These are phyloP conservation scores for Himantopus leucocephalus DNA, from an alignment of 2,113 vertebrate species.

Conservation along the genomic window DNA sequence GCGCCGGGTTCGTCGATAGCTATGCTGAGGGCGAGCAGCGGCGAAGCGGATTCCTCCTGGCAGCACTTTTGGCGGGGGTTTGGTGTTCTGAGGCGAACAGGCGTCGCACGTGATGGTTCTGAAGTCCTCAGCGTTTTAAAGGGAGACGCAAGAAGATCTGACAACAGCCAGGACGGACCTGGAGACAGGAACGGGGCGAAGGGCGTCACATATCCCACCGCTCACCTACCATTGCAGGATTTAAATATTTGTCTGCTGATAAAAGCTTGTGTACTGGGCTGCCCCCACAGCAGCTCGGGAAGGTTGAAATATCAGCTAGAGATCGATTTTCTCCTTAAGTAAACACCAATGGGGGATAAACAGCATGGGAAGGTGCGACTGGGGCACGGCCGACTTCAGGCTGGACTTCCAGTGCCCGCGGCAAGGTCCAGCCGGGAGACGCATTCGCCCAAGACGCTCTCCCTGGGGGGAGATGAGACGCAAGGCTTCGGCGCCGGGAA, in stretches of 20 bases:
- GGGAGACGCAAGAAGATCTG: background rate
- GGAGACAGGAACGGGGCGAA: rapidly evolving
- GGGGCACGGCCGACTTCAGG: conserved; percentile 48
- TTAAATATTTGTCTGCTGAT: conserved; percentile 38
- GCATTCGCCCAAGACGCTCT: conserved; percentile 47
- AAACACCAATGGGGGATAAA: conserved; percentile 61
- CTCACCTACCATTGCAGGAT: conserved; percentile 14
- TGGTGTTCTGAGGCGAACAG: background rate
- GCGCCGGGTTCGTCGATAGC: background rate
- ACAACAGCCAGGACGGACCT: background rate
- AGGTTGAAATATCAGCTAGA: conserved; percentile 59
- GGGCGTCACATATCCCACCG: background rate
- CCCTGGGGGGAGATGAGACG: too few relatives aligned
- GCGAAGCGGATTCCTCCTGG: background rate
- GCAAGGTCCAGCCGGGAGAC: conserved; percentile 65
- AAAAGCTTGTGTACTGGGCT: conserved; percentile 13
- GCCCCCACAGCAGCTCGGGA: conserved; percentile 46
- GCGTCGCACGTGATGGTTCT: background rate
- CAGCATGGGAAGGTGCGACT: conserved; percentile 57
- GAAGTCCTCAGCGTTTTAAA: background rate
- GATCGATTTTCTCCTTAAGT: conserved; percentile 66
- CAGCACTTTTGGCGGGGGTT: background rate
- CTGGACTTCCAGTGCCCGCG: background rate
- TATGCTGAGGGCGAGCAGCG: background rate
- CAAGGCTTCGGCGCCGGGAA: too few relatives aligned